Base-by-base conservation (phyloP, 2,797 vertebrate genomes). In the Sphaeramia orbicularis region DNA sequence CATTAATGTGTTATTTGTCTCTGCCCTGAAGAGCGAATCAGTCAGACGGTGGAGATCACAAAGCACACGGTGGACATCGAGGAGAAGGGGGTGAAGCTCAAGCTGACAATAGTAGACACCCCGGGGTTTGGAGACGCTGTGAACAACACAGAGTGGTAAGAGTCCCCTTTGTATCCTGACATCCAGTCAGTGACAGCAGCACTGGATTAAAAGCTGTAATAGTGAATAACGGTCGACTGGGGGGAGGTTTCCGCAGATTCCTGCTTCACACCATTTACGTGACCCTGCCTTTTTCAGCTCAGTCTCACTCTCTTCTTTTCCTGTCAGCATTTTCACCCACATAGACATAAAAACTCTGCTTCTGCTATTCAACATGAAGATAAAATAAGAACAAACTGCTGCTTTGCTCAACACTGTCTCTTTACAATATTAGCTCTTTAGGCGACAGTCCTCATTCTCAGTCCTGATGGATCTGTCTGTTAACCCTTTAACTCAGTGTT, bases 21-120 rank as follows among this genome's bases (percentile, higher is more conserved):
- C 11, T 38, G 15, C 3, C 24, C 19, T 19, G 1, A 54, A 96
- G 96, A 99, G 85, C 95, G 96, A 11, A 98, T 99, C 90, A 96
- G 69, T 78, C 97, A 97, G 86, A 99, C 96, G 0, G 97, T 98
- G 16, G 96, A 98, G 89, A 97, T 99, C 45, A 92, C 95, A 10
- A 97, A n/a, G n/a, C n/a, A n/a, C n/a, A n/a, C n/a, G n/a, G n/a
- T n/a, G n/a, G n/a, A n/a, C n/a, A n/a, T n/a, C 1, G 97, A 98
- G 73, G 97, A 99, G 92, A 98, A 98, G 69, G 97, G 97, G 0
- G 96, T 99, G 59, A 99, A 99, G 82, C 91, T 99, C 64, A 98
- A 97, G 74, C 92, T 98, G 55, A 99, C 96, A 37, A 97, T 99
- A 19, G 96, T 99, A 68, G 97, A 99, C 91, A 97, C 96, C 0